Evolutionary conservation across 2,797 vertebrate species (phyloP).

Genomic region (Takifugu rubripes): DNA sequence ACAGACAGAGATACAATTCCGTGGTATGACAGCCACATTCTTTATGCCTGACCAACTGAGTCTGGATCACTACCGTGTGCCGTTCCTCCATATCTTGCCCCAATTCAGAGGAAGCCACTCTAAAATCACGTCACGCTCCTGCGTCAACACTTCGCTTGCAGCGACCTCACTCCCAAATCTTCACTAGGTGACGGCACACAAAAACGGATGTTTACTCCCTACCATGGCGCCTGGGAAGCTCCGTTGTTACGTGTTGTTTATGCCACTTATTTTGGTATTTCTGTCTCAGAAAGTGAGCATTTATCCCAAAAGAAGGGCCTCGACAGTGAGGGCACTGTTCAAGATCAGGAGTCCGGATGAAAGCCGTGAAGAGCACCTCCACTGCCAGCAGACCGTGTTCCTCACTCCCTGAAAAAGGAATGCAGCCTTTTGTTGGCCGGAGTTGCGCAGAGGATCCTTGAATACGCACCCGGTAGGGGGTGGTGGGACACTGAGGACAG

Average conservation of each 20-base stretch:
- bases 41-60: not conserved
- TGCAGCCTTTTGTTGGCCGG: slow-evolving; percentile 58
- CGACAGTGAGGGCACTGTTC: slow-evolving; percentile 66
- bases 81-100: not conserved
- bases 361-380: slow-evolving; percentile 52
- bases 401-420: slow-evolving; percentile 52
- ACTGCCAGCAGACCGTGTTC: slow-evolving; percentile 64
- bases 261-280: slow-evolving; percentile 45
- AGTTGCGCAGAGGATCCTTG: slow-evolving; percentile 32
- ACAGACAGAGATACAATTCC: too few species aligned
- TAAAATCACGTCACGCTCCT: not conserved
- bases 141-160: slow-evolving; percentile 21
- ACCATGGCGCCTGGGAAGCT: slow-evolving; percentile 22
- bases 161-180: slow-evolving; percentile 21
- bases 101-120: slow-evolving; percentile 20
- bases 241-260: too few species aligned
- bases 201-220: slow-evolving; percentile 60
- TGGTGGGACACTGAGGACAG: slow-evolving; percentile 28
- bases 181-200: slow-evolving; percentile 25
- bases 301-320: slow-evolving; percentile 46
- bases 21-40: slow-evolving; percentile 17
- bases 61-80: too few species aligned
- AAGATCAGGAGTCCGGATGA: slow-evolving; percentile 49
- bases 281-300: slow-evolving; percentile 52
- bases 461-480: slow-evolving; percentile 25